Percentiles rank a stretch among this genome's conserved stretches.
phyloP scores from a whole-genome alignment of 2,797 vertebrate species.

The Chaenodraco wilsoni region DNA sequence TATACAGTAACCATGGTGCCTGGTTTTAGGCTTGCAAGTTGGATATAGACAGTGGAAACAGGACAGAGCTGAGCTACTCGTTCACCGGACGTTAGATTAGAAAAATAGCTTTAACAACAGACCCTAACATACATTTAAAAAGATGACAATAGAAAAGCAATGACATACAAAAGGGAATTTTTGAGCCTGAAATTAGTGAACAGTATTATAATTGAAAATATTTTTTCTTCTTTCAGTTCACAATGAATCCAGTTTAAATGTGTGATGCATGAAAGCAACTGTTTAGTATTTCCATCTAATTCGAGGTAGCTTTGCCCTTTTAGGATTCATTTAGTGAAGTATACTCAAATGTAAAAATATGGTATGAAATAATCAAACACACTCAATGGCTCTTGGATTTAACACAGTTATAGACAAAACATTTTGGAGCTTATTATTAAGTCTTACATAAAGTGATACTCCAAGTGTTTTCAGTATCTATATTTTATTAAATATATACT shows the following conservation, averaged over 20 bases:
- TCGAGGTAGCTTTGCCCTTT: conserved; percentile 68
- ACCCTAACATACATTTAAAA: conserved; percentile 38
- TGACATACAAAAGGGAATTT: conserved; percentile 58
- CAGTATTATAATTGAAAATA: conserved; percentile 10
- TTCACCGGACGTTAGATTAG: conserved; percentile 50
- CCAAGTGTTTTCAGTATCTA: background rate
- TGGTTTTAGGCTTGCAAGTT: conserved; percentile 5
- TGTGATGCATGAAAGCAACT: conserved; percentile 4
- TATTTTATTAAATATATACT: too few species aligned
- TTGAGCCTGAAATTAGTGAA: conserved; percentile 25
- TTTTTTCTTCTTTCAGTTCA: conserved; percentile 26
- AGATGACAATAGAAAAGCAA: conserved; percentile 61
- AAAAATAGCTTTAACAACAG: conserved; percentile 72
- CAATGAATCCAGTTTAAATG: conserved; percentile 28
- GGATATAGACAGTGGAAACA: conserved; percentile 37
- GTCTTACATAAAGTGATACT: conserved; percentile 25
- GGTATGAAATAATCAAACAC: background rate
- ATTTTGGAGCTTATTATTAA: conserved; percentile 1
- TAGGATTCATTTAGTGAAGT: conserved; percentile 12
- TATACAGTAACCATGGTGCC: conserved; percentile 1
- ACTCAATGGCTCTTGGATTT: background rate
- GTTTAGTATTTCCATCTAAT: conserved; percentile 25
- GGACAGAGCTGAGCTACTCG: conserved; percentile 31
- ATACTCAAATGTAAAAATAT: conserved; percentile 22
- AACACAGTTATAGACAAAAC: background rate